These are phyloP conservation scores for Pristis pectinata DNA, from an alignment of 2,797 vertebrate species.

Conservation along the genomic window DNA sequence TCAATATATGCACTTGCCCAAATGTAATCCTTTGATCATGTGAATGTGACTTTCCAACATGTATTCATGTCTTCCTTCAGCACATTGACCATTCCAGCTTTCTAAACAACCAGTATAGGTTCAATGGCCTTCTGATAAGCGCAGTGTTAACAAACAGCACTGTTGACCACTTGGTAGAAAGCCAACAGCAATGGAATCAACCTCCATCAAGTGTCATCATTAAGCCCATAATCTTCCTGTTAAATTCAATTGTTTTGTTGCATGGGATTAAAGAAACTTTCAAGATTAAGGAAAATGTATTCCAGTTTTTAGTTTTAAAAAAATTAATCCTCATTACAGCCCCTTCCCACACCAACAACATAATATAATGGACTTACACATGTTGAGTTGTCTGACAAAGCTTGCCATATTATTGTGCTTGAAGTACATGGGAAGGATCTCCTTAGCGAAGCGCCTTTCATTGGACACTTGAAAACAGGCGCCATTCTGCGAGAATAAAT, in stretches of 20 bases:
- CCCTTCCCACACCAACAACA: neutral
- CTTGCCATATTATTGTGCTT: constrained; percentile 48
- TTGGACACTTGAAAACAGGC: constrained; percentile 44
- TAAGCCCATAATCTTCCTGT: neutral
- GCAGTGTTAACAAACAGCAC: neutral
- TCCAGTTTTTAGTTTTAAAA: neutral
- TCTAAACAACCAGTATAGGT: neutral
- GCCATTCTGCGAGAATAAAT: constrained; percentile 42
- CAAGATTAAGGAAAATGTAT: neutral
- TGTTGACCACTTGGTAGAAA: neutral
- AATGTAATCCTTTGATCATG: neutral
- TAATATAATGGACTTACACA: constrained; percentile 42
- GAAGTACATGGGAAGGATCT: constrained; percentile 47
- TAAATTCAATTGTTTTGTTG: neutral
- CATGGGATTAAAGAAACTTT: neutral
- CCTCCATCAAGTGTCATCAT: neutral
- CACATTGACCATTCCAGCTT: neutral
- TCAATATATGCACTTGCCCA: neutral
- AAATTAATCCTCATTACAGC: neutral
- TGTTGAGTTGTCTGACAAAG: constrained; percentile 47
- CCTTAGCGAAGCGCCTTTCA: constrained; percentile 43
- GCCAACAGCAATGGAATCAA: neutral
- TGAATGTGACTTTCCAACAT: neutral
- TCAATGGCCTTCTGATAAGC: neutral
- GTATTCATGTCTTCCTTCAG: neutral